phyloP scores from a whole-genome alignment of 2,888 invertebrate genomes.

The Acanthosoma haemorrhoidale region DNA sequence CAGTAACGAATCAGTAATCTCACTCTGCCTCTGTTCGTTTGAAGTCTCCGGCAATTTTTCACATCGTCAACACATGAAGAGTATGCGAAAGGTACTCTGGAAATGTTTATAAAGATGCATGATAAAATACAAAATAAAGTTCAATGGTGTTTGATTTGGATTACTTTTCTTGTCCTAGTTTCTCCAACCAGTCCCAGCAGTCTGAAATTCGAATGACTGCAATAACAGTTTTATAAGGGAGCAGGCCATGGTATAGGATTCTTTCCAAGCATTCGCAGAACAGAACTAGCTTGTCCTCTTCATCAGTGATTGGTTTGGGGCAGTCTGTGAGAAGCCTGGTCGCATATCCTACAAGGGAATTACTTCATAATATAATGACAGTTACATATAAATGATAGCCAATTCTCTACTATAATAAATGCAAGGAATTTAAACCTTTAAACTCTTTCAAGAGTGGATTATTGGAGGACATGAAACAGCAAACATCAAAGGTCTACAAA shows the following conservation, averaged over 20 bases:
- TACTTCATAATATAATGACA: too few relatives aligned
- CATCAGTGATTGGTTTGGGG: slow-evolving; percentile 47
- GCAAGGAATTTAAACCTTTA: slow-evolving; percentile 16
- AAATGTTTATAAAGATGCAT: slow-evolving; percentile 30
- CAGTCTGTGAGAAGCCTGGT: slow-evolving; percentile 33
- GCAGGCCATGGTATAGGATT: slow-evolving; percentile 55
- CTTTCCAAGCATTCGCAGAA: slow-evolving; percentile 55
- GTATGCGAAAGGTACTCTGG: slow-evolving; percentile 47
- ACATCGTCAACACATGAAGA: slow-evolving; percentile 49
- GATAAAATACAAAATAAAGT: too few relatives aligned
- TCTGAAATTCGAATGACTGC: slow-evolving; percentile 49
- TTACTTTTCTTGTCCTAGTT: slow-evolving; percentile 42
- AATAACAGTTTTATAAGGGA: slow-evolving; percentile 46
- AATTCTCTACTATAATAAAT: not conserved
- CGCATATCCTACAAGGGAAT: slow-evolving; percentile 37
- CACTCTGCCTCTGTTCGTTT: slow-evolving; percentile 48
- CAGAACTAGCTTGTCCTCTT: slow-evolving; percentile 48
- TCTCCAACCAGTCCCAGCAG: slow-evolving; percentile 53
- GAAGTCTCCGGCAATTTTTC: slow-evolving; percentile 47
- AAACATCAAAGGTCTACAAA: not conserved
- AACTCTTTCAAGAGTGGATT: slow-evolving; percentile 32
- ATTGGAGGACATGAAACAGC: slow-evolving; percentile 25
- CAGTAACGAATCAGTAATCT: slow-evolving; percentile 52
- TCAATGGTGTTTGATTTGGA: slow-evolving; percentile 36
- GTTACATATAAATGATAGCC: not conserved